Percentiles rank a stretch among this genome's conserved stretches.
These are phyloP conservation scores for Argyresthia albistria DNA, from an alignment of 2,888 invertebrate species.

Conservation along the genomic window DNA sequence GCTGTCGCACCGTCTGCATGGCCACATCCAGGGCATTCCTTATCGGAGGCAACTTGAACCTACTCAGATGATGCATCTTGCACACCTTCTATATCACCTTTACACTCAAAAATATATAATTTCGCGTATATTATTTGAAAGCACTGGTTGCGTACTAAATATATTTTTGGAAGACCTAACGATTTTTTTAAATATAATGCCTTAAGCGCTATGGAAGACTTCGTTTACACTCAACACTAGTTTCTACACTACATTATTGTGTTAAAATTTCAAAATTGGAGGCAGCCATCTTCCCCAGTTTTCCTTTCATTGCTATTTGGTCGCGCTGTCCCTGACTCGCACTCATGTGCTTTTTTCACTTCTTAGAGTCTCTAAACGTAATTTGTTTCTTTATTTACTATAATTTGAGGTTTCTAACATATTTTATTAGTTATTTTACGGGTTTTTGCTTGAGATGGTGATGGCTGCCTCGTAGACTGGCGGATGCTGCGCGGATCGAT, in stretches of 20 bases:
- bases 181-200: background rate
- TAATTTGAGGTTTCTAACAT: conserved; percentile 27
- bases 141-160: background rate
- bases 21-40: conserved; percentile 86
- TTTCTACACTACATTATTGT: conserved; percentile 33
- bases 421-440: conserved; percentile 23
- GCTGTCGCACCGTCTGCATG: conserved; percentile 85
- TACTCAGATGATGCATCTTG: conserved; percentile 60
- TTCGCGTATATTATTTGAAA: background rate
- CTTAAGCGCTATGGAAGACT: conserved; percentile 43
- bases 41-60: conserved; percentile 79
- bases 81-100: too few species aligned
- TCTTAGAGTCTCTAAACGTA: background rate
- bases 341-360: background rate
- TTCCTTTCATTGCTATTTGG: background rate
- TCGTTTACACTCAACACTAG: conserved; percentile 47
- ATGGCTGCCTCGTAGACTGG: conserved; percentile 29
- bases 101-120: background rate
- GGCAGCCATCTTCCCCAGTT: conserved; percentile 41
- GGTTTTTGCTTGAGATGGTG: conserved; percentile 28
- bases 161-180: background rate
- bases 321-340: background rate
- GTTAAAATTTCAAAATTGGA: conserved; percentile 8
- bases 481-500: conserved; percentile 60
- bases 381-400: background rate